These are phyloP conservation scores for Podarcis lilfordi DNA, from an alignment of 2,797 vertebrate species.

Conservation along the genomic window DNA sequence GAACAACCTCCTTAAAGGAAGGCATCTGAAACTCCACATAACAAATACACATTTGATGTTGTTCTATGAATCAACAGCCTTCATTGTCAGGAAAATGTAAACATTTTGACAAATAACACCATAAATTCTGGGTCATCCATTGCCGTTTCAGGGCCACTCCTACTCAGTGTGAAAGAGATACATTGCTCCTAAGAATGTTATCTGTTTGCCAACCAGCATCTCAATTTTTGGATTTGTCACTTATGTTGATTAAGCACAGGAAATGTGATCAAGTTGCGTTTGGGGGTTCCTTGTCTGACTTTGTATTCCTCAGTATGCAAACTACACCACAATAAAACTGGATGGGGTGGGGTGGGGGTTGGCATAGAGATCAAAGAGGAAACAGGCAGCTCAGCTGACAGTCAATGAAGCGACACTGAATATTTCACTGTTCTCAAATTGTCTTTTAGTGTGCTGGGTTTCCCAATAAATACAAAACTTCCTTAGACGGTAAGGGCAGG, in stretches of 20 bases:
- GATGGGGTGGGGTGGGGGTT: background rate
- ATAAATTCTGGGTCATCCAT: conserved; percentile 35
- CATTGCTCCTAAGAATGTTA: conserved; percentile 29
- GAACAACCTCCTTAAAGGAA: background rate
- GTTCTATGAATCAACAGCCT: background rate
- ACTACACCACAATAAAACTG: background rate
- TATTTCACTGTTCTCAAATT: background rate
- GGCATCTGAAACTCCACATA: background rate
- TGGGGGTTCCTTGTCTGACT: conserved; percentile 24
- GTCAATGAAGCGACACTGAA: background rate
- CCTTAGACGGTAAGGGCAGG: conserved; percentile 10
- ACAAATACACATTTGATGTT: background rate
- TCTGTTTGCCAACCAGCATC: conserved; percentile 34
- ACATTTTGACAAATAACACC: conserved; percentile 39
- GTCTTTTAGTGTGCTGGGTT: background rate
- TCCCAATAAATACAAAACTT: background rate
- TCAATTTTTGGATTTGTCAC: conserved; percentile 37
- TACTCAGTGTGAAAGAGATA: conserved; percentile 31
- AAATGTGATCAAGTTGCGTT: conserved; percentile 30
- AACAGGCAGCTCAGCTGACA: conserved; percentile 33
- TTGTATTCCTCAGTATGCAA: background rate
- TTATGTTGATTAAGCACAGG: conserved; percentile 4
- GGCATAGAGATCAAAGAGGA: conserved; percentile 8
- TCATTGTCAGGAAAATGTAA: conserved; percentile 48
- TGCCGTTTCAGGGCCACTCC: conserved; percentile 35